Conservation (phyloP, 2,888 invertebrate species). For the Neoitamus cyanurus region DNA sequence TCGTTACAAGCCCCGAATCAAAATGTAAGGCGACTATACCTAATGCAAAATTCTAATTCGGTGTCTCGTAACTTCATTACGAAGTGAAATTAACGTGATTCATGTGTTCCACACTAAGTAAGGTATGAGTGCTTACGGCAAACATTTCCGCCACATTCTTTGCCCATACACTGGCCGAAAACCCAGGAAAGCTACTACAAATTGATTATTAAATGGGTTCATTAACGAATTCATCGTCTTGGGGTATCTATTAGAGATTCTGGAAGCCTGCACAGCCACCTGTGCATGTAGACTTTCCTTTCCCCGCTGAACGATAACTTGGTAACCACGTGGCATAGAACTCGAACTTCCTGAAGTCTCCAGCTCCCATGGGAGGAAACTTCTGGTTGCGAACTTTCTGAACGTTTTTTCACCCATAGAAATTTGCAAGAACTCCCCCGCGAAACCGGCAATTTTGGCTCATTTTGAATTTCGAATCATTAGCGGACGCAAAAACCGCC, state of each 20-base stretch:
- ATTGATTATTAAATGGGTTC: slow-evolving; percentile 38
- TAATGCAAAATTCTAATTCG: slow-evolving; percentile 23
- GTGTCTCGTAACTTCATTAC: slow-evolving; percentile 28
- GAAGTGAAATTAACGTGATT: slow-evolving; percentile 16
- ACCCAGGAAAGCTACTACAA: background rate
- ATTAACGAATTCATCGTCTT: slow-evolving; percentile 17
- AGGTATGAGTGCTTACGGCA: background rate
- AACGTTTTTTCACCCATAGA: background rate
- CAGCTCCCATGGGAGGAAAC: background rate
- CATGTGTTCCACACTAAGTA: background rate
- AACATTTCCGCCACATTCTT: background rate
- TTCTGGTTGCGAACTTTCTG: background rate
- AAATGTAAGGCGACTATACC: background rate
- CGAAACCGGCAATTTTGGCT: background rate
- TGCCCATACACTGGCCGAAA: background rate
- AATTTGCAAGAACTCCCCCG: background rate
- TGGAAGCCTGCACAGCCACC: background rate
- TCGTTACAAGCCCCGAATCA: background rate
- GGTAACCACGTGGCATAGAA: background rate
- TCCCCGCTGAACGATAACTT: background rate
- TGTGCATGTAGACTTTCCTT: background rate
- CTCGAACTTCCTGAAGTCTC: background rate
- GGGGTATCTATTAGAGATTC: background rate
- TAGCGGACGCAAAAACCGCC: background rate
- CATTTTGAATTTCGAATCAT: background rate